Conservation (phyloP, 1,140 invertebrate species). For the Dinoponera quadriceps region DNA sequence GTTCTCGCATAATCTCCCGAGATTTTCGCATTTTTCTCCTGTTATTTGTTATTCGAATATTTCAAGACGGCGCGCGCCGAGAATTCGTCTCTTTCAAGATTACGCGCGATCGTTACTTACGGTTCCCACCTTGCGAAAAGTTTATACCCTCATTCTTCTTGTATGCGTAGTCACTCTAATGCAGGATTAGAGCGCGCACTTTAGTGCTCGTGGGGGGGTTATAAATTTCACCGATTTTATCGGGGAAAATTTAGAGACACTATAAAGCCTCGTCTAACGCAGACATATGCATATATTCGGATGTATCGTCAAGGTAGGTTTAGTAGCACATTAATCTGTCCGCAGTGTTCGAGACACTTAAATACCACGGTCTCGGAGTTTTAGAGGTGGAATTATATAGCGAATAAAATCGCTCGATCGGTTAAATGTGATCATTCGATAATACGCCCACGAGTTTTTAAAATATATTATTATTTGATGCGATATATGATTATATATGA, state of each 20-base stretch:
- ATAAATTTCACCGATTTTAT: constrained; percentile 78
- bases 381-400: neutral
- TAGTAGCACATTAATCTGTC: constrained; percentile 33
- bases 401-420: neutral
- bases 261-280: constrained; percentile 68
- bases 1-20: too few species aligned
- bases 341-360: neutral
- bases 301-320: constrained; percentile 46
- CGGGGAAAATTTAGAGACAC: constrained; percentile 76
- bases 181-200: constrained; percentile 58
- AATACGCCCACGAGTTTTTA: neutral
- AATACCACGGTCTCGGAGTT: neutral
- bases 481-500: neutral
- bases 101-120: constrained; percentile 1
- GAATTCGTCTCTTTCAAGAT: neutral
- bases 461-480: neutral
- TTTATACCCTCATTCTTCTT: constrained; percentile 42
- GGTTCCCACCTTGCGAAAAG: neutral
- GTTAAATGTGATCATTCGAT: neutral
- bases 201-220: constrained; percentile 27
- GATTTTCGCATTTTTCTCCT: too few species aligned
- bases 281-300: constrained; percentile 67
- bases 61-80: neutral
- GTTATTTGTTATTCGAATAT: too few species aligned
- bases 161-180: constrained; percentile 37